Conservation (phyloP, 2,113 vertebrate species). For the Chelonoidis abingdonii region DNA sequence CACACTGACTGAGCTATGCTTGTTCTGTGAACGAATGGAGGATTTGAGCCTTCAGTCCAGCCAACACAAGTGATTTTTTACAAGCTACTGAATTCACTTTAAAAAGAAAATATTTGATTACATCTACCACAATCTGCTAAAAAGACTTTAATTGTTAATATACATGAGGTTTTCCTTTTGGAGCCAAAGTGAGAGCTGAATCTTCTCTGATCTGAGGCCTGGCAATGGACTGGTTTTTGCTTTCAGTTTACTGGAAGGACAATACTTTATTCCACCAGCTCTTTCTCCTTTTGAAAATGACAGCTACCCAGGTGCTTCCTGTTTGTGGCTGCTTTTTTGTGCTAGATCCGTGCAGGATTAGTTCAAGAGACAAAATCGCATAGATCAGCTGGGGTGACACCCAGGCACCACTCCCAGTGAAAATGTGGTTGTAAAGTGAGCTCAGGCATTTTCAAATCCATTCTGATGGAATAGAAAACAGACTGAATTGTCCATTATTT, state of each 20-base stretch:
- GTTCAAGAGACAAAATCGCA: background rate
- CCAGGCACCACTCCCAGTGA: background rate
- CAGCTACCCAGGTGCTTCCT: conserved; percentile 25
- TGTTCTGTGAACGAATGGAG: background rate
- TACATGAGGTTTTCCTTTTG: conserved; percentile 30
- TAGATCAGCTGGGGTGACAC: background rate
- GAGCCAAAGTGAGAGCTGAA: conserved; percentile 34
- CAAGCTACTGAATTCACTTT: conserved; percentile 13
- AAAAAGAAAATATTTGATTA: conserved; percentile 17
- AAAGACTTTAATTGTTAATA: conserved; percentile 14
- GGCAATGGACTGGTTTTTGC: conserved; percentile 18
- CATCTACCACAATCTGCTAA: background rate
- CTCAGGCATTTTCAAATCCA: background rate
- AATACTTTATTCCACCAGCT: background rate
- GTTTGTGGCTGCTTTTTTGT: conserved; percentile 16
- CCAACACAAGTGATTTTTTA: background rate
- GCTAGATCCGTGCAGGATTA: background rate
- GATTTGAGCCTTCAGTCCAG: background rate
- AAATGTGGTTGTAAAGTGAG: conserved; percentile 19
- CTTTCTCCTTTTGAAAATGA: conserved; percentile 10
- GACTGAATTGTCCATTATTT: background rate
- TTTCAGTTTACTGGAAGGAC: conserved; percentile 1
- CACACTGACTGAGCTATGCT: background rate
- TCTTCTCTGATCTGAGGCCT: conserved; percentile 46
- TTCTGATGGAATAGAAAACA: background rate